phyloP scores from a whole-genome alignment of 1,140 invertebrate genomes.

The Drosophila erecta region DNA sequence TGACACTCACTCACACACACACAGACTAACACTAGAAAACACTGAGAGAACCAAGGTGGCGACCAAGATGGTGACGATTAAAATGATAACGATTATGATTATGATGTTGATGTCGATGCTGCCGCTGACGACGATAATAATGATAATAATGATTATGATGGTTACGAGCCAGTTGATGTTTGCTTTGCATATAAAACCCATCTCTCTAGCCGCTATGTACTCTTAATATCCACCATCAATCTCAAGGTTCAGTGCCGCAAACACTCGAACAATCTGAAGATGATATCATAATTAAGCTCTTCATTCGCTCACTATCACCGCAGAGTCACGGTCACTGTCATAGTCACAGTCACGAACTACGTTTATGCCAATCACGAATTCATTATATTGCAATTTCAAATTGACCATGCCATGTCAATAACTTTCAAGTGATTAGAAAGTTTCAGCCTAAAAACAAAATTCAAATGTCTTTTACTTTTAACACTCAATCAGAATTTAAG shows the following conservation, averaged over 20 bases:
- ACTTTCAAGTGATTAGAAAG: neutral
- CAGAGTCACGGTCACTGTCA: slow-evolving; percentile 40
- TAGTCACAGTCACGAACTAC: slow-evolving; percentile 22
- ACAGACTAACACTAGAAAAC: slow-evolving; percentile 14
- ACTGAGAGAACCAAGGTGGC: slow-evolving; percentile 26
- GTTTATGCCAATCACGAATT: slow-evolving; percentile 12
- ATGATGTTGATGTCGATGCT: slow-evolving; percentile 9
- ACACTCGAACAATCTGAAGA: slow-evolving; percentile 42
- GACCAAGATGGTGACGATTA: slow-evolving; percentile 22
- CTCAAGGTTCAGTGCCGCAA: slow-evolving; percentile 22
- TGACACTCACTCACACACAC: slow-evolving; percentile 10
- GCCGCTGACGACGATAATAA: slow-evolving; percentile 2
- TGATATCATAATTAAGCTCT: slow-evolving; percentile 47
- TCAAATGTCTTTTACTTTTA: no score
- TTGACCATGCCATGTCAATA: neutral
- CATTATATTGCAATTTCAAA: neutral
- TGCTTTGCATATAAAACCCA: slow-evolving; percentile 41
- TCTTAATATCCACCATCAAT: slow-evolving; percentile 42
- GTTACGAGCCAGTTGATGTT: slow-evolving; percentile 29
- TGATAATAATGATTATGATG: slow-evolving; percentile 14
- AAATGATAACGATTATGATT: slow-evolving; percentile 10
- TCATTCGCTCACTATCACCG: slow-evolving; percentile 44
- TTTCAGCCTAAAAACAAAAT: neutral
- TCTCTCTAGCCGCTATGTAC: slow-evolving; percentile 28
- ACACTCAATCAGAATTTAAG: no score